Base-by-base conservation (phyloP, 2,888 invertebrate species). In the Drosophila helvetica region DNA sequence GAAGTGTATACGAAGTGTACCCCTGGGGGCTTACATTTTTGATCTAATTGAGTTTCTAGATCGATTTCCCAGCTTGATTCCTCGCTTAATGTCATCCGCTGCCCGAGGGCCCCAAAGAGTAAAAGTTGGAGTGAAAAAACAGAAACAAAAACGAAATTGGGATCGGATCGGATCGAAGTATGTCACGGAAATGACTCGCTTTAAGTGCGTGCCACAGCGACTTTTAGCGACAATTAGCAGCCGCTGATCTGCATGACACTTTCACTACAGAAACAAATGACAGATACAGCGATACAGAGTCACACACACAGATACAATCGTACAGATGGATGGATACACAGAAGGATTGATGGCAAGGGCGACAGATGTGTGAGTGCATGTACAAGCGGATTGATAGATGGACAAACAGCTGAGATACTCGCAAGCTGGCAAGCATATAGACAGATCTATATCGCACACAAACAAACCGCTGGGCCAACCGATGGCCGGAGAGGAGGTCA, bases 171-270 rank as follows among this genome's bases (percentile, higher is more conserved):
- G 59, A 25, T 38, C 72, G 60, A 88, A 75, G 86, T 84, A 79
- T 88, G 84, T 86, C 84, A 88, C 87, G 86, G 84, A 88, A 88
- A 84, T 85, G 88, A 68, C 75, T 88, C 80, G 74, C 79, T 80
- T 88, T 75, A 88, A 86, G 86, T 88, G 84, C 84, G 88, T 84
- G 68, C 53, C 42, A 17, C 18, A 30, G 8, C 7, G 18, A 45
- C 30, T 6, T 43, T n/a, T n/a, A n/a, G n/a, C n/a, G n/a, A n/a
- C n/a, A n/a, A n/a, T n/a, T n/a, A n/a, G n/a, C n/a, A n/a, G n/a
- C n/a, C n/a, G n/a, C n/a, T n/a, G n/a, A n/a, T n/a, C n/a, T n/a
- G n/a, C n/a, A n/a, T n/a, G n/a, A n/a, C n/a, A n/a, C n/a, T n/a
- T n/a, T n/a, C n/a, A n/a, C n/a, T n/a, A n/a, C n/a, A n/a, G n/a